Base-by-base conservation (phyloP, 2,888 invertebrate genomes). In the Hymenopus coronatus region DNA sequence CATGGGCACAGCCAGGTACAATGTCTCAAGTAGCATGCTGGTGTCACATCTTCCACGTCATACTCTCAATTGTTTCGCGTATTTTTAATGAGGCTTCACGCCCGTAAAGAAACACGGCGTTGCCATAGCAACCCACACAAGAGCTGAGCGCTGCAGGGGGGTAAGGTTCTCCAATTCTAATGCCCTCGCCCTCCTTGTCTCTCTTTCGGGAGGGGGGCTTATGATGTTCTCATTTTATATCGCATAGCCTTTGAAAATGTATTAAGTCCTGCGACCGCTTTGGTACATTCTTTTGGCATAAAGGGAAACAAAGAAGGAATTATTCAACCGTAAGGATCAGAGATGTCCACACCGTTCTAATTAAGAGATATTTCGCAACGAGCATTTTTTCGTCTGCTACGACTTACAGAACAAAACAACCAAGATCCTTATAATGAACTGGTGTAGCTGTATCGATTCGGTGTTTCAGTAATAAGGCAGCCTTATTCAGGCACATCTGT, bases 11-110 rank as follows among this genome's bases (percentile, higher is more conserved):
- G 54, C 54, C 54, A 70, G 54, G 54, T 40, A 40, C 40, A 40
- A 40, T 40, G 40, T 40, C 40, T 40, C 40, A 40, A 40, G 40
- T 70, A 70, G 54, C 54, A 3, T 70, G 54, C 54, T 70, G 54
- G 54, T 70, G 54, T 85, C 14, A 27, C 83, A 27, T 83, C 83
- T 28, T 85, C 15, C 14, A 46, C 46, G 46, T 85, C 85, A 46
- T 46, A 28, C 27, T 85, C 27, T 15, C 54, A 27, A 46, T 85
- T 85, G 85, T 85, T 85, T 46, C 54, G 40, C 27, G 33, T 40
- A 85, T 85, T 85, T 85, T 85, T 85, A 85, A 85, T 85, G 85
- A 85, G 46, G 85, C n/a, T 27, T 40, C 85, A 85, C 33, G 84
- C 54, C 54, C 54, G 54, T 70, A 70, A 70, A 70, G 54, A 70